These are phyloP conservation scores for Sinopyrophorus schimmeli DNA, from an alignment of 2,888 invertebrate genomes.

Conservation along the genomic window DNA sequence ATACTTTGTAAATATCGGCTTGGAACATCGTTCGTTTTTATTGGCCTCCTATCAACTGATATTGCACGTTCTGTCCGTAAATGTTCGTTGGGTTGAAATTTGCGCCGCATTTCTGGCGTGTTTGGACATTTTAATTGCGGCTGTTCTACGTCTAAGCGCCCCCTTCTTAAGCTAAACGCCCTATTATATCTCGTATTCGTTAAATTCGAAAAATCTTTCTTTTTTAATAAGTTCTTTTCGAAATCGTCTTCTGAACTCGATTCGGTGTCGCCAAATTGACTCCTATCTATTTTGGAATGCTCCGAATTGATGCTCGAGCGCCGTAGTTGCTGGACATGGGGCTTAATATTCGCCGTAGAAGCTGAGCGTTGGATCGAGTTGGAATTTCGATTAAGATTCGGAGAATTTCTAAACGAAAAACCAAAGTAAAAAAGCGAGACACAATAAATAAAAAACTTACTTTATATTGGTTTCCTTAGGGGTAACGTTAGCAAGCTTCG, in stretches of 20 bases:
- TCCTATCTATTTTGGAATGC: constrained; percentile 50
- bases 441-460: constrained; percentile 9
- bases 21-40: constrained; percentile 50
- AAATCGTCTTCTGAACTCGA: constrained; percentile 59
- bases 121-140: constrained; percentile 62
- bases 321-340: constrained; percentile 42
- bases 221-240: constrained; percentile 51
- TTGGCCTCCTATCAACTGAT: constrained; percentile 53
- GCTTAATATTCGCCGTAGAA: constrained; percentile 55
- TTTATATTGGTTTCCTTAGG: constrained; percentile 47
- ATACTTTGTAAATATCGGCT: constrained; percentile 52
- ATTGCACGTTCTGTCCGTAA: constrained; percentile 49
- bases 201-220: constrained; percentile 51
- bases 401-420: constrained; percentile 39
- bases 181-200: constrained; percentile 70
- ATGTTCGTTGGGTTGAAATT: constrained; percentile 53
- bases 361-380: constrained; percentile 55
- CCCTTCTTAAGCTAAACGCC: constrained; percentile 69
- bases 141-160: constrained; percentile 59
- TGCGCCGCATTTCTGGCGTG: constrained; percentile 65
- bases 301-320: constrained; percentile 43
- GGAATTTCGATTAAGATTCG: constrained; percentile 42
- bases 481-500: constrained; percentile 38
- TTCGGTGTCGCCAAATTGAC: constrained; percentile 53
- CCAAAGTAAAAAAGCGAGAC: not conserved